Evolutionary conservation across 2,888 invertebrate genomes (phyloP).

Genomic region (Xylota sylvarum): DNA sequence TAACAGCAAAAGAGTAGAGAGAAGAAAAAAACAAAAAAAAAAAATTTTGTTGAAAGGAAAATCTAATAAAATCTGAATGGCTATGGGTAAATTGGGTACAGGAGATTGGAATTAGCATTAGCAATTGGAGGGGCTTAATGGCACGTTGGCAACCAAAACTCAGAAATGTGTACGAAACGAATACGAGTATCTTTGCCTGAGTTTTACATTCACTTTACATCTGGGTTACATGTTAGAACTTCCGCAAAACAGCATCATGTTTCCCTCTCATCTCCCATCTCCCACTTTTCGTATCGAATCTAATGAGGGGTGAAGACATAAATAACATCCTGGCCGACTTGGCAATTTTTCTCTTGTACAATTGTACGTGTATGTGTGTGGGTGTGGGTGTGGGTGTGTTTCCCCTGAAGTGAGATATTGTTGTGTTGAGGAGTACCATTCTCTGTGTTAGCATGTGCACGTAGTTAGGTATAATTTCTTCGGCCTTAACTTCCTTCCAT

Average conservation of each 20-base stretch:
- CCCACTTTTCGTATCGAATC: slow-evolving; percentile 65
- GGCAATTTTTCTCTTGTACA: slow-evolving; percentile 59
- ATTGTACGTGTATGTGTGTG: slow-evolving; percentile 8
- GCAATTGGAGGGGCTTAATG: slow-evolving; percentile 67
- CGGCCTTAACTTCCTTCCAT: slow-evolving; percentile 57
- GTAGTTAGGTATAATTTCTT: slow-evolving; percentile 68
- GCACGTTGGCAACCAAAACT: slow-evolving; percentile 64
- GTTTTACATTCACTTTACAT: slow-evolving; percentile 52
- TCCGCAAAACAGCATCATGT: slow-evolving; percentile 50
- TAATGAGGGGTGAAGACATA: slow-evolving; percentile 73
- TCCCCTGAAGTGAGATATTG: slow-evolving; percentile 58
- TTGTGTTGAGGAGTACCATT: slow-evolving; percentile 55
- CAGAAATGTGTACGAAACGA: slow-evolving; percentile 34
- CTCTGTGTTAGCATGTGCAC: slow-evolving; percentile 65
- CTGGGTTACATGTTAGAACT: slow-evolving; percentile 42
- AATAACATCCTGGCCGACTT: slow-evolving; percentile 74
- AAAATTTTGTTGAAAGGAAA: slow-evolving; percentile 57
- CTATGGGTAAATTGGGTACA: slow-evolving; percentile 70
- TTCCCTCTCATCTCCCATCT: slow-evolving; percentile 53
- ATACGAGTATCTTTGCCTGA: slow-evolving; percentile 34
- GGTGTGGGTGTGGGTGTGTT: slow-evolving; percentile 2
- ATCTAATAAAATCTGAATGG: slow-evolving; percentile 75
- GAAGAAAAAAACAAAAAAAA: not conserved
- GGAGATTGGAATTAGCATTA: slow-evolving; percentile 72
- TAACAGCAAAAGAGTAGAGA: slow-evolving; percentile 12